Base-by-base conservation (phyloP, 1,140 invertebrate species). In the Meteorus sp. region DNA sequence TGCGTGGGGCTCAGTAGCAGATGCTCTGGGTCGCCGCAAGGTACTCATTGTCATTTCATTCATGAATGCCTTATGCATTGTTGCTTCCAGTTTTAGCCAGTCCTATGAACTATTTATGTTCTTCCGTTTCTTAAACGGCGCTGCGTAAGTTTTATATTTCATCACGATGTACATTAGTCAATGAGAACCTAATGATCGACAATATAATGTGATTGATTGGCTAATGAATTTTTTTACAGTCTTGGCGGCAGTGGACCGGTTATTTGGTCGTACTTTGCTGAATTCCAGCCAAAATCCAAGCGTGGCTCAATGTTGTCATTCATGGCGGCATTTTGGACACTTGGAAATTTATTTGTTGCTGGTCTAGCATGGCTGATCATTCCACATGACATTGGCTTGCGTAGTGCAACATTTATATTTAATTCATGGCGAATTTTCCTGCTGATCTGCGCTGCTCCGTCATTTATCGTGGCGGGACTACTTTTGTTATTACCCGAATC, bases 181-280 rank as follows among this genome's bases (percentile, higher is more conserved):
- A 20, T 53, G 17, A 29, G 9, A 29, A 5, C 4, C 9, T 17
- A 2, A 19, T 35, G 20, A 39, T 22, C 2, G 37, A 29, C 8
- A 4, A 39, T 37, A n/a, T n/a, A n/a, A n/a, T n/a, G 20, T 8
- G 1, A 44, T 20, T 55, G 44, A 27, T 15, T 55, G 31, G 31
- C 2, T 20, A 9, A 23, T 33, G 20, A 22, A 15, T 41, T 50
- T 51, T 7, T 23, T 76, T 85, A 23, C 70, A 96, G 94, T 41
- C 86, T 97, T 64, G 94, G 94, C 61, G 94, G 94, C 51, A 95
- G 92, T 71, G 92, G 94, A 70, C 94, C 94, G 54, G 92, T 96
- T 41, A 94, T 96, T 71, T 97, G 94, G 90, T 93, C 93, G 1
- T 97, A 96, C 75, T 95, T 95, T 79, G 91, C 92, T 33, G 94